phyloP scores from a whole-genome alignment of 1,140 invertebrate genomes.

The Capitella teleta region DNA sequence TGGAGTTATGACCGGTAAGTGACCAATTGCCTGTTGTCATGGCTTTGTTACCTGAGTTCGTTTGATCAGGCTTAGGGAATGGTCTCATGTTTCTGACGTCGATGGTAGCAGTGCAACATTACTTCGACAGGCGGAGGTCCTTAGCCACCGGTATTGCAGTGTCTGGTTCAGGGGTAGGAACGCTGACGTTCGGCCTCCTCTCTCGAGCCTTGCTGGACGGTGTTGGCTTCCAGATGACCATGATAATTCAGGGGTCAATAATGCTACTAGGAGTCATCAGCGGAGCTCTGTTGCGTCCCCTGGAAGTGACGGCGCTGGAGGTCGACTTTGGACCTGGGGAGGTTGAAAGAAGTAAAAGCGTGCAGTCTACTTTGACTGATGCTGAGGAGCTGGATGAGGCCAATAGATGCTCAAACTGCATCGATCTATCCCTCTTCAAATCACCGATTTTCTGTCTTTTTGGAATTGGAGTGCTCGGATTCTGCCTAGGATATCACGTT shows the following conservation, averaged over 20 bases:
- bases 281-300: neutral
- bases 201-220: neutral
- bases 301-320: neutral
- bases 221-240: neutral
- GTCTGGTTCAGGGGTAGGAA: conserved; percentile 66
- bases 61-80: conserved; percentile 65
- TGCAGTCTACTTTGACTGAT: no score
- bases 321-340: neutral
- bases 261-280: neutral
- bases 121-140: conserved; percentile 76
- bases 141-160: conserved; percentile 81
- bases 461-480: neutral
- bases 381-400: no score
- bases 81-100: conserved; percentile 78
- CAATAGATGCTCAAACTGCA: neutral
- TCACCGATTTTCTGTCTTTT: neutral
- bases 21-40: no score
- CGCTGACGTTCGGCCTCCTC: neutral
- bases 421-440: neutral
- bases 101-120: conserved; percentile 74
- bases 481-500: conserved; percentile 1
- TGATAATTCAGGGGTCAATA: neutral
- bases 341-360: no score
- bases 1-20: conserved; percentile 62
- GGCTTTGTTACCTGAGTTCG: no score